Evolutionary conservation across 2,888 invertebrate genomes (phyloP), one percentile per base, ranked within the genome.

Genomic region (Muschampia plurimacula): DNA sequence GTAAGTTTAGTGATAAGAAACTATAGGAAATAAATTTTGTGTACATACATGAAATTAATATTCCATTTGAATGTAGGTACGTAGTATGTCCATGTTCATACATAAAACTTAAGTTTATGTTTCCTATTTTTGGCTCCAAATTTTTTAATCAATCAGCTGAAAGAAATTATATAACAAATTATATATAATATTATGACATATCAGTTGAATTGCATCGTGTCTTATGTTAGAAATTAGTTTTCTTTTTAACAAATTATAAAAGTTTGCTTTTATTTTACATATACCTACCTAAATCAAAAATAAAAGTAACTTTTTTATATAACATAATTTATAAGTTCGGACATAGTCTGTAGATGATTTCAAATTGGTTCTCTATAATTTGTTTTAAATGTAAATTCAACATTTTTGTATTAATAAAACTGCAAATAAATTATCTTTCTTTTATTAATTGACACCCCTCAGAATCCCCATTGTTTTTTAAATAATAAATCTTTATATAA

Each of bases 391-490:
- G 13, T 60, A 60, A 60, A 62, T 15, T 39, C 9, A 41, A 41
- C 41, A 15, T 13, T 36, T 36, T 36, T 60, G 32, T 32, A 36
- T 8, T 22, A 71, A 71, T 65, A 59, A 71, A 65, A 71, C 65
- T 36, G 8, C 46, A 36, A 32, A 66, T 60, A 60, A 60, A 60
- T 52, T 60, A 41, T 60, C 28, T 66, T 66, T 71, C 60, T 49
- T 71, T 71, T 71, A 66, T 71, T 71, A 65, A 66, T 46, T 59
- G 46, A 22, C 41, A 52, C 13, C 70, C 6, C 41, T 66, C 66
- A 71, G 39, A 60, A n/a, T 60, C 60, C 66, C 44, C 36, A 36
- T 9, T 12, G 46, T 64, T 64, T n/a, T 32, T 57, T 65, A 57
- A 60, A 66, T 71, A 60, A 71, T 59, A 49, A 66, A 60, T 59